A percentile compares a stretch with the other conserved stretches of the same genome.
phyloP scores from a whole-genome alignment of 1,140 invertebrate genomes.

The Pachyrhynchus sulphureomaculatus region DNA sequence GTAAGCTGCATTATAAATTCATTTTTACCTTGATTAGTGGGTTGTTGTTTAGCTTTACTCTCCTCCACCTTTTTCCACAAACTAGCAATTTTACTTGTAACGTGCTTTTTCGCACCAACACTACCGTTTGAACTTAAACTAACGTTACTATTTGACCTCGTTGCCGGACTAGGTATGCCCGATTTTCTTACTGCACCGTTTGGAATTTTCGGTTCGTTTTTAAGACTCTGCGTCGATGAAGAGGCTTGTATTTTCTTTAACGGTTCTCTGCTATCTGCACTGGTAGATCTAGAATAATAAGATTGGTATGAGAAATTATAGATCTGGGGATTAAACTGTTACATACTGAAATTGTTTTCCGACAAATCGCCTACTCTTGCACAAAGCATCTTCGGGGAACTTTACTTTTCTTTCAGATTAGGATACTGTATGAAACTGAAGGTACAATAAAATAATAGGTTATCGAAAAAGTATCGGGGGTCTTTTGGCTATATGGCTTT shows the following conservation, averaged over 20 bases:
- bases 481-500: too few species aligned
- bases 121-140: conserved; percentile 32
- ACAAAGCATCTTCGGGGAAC: too few species aligned
- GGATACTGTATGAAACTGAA: too few species aligned
- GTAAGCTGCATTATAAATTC: too few species aligned
- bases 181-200: conserved; percentile 41
- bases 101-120: conserved; percentile 56
- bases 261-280: conserved; percentile 45
- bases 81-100: conserved; percentile 84
- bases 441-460: too few species aligned
- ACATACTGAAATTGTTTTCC: too few species aligned
- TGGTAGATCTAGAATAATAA: conserved; percentile 43
- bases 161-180: conserved; percentile 33
- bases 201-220: conserved; percentile 54
- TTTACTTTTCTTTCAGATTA: too few species aligned
- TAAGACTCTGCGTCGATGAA: conserved; percentile 58
- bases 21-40: conserved; percentile 47
- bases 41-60: conserved; percentile 61
- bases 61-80: conserved; percentile 86
- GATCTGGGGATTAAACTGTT: too few species aligned
- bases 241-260: conserved; percentile 52
- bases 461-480: too few species aligned
- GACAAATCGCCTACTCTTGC: too few species aligned
- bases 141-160: conserved; percentile 34
- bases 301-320: too few species aligned